Evolutionary conservation across 2,797 vertebrate species (phyloP), one percentile per base, ranked within the genome.

Genomic region (Rhinoraja longicauda): DNA sequence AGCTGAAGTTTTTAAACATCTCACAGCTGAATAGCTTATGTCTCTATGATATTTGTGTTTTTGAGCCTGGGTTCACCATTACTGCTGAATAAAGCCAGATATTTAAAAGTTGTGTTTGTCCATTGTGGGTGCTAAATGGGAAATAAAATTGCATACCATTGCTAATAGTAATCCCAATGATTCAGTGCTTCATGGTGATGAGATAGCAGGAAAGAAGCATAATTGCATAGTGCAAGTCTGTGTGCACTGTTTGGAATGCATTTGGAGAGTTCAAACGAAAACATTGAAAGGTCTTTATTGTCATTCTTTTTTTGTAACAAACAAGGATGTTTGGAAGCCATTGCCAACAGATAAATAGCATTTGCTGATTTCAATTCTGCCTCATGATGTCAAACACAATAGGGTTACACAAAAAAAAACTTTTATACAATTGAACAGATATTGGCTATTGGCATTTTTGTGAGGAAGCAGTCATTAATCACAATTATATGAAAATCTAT

Each of bases 291-390:
- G 21, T 64, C 84, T 88, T 62, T 67, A 88, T 88, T 67, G 84
- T 88, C 67, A 36, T 15, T 59, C 32, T 32, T 84, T 64, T 62
- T 64, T 67, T 67, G 84, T 88, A 64, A 64, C n/a, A 62, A 67
- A 64, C 84, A 64, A n/a, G 29, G 84, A 59, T 62, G 15, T 88
- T 88, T 70, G 88, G n/a, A 88, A 67, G 7, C n/a, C n/a, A 67
- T 67, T 67, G 84, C 59, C 59, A 6, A 17, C 64, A 88, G 29
- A 36, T 64, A 57, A 86, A 86, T n/a, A 62, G 26, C 84, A 64
- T 88, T 88, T 88, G 84, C 84, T 88, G 84, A 88, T 88, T 88
- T 67, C 59, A 36, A n/a, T 88, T 88, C 62, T 67, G 84, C 84
- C 84, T 88, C 62, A 88, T 19, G 1, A 29, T 73, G 70, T 53